Base-by-base conservation (phyloP, 2,797 vertebrate species). In the Pseudochromis fuscus region DNA sequence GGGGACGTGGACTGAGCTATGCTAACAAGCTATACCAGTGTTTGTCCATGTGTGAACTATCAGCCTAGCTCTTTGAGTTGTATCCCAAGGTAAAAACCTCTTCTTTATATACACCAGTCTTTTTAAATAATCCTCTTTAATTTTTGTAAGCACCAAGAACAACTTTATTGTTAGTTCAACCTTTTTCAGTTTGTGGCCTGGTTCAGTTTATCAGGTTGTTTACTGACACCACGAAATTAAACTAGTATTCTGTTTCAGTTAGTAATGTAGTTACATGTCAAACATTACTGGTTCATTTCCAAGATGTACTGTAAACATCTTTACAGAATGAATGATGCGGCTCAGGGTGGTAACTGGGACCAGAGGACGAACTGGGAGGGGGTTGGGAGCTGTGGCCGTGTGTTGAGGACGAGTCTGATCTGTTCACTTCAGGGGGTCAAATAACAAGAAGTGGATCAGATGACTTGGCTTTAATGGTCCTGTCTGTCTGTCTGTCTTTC, bases 391-490 rank as follows among this genome's bases (percentile, higher is more conserved):
- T n/a, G n/a, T n/a, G n/a, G n/a, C n/a, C n/a, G n/a, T n/a, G n/a
- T n/a, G n/a, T 61, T 16, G 35, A 50, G 27, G 21, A 72, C 55
- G 68, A 69, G 61, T 53, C 72, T 56, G 74, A 70, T 81, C 75
- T 61, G 57, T 63, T 62, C 31, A 11, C 70, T 76, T 35, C 10
- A 23, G 27, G 72, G 68, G 87, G 82, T 88, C 87, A 83, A 63
- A 71, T 28, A 23, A 59, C 27, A 77, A 80, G 79, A 80, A 72
- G 27, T 42, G 19, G 72, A 89, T 89, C 87, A 44, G 67, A 85
- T 90, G 77, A 83, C 88, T 72, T 30, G 55, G 27, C 73, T 72
- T 66, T 78, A 81, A 84, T 84, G 75, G 60, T 76, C 53, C 64
- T 77, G 77, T 81, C 73, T 2, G 48, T 77, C 62, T 71, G 72